A percentile compares a stretch with the other conserved stretches of the same genome.
These are phyloP conservation scores for Lutra lutra DNA, from an alignment of 2,797 vertebrate species.

Conservation along the genomic window DNA sequence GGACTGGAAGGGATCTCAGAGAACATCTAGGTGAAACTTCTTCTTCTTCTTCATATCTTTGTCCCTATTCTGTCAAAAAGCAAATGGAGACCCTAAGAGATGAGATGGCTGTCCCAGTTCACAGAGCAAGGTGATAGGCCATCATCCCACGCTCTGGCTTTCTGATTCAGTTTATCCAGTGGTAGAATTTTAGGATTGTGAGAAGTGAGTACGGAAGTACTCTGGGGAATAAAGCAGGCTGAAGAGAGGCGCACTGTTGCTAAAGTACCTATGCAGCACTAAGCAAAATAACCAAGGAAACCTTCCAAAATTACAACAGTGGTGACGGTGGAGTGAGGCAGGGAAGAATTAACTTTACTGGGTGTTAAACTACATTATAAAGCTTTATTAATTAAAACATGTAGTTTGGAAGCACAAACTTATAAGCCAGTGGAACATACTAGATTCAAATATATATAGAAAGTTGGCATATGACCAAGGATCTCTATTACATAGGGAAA, in stretches of 20 bases:
- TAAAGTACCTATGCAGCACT: not conserved
- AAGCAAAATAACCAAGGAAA: constrained; percentile 37
- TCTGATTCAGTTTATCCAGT: not conserved
- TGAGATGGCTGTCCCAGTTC: not conserved
- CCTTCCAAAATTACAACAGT: not conserved
- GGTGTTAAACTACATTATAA: not conserved
- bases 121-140: not conserved
- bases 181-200: not conserved
- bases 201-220: not conserved
- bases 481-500: not conserved
- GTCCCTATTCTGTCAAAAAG: not conserved
- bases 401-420: not conserved
- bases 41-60: not conserved
- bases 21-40: not conserved
- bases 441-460: not conserved
- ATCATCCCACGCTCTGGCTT: not conserved
- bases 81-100: not conserved
- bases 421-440: not conserved
- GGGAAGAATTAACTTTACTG: not conserved
- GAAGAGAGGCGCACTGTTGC: not conserved
- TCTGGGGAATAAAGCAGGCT: not conserved
- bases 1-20: not conserved
- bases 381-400: not conserved
- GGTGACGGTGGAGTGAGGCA: not conserved
- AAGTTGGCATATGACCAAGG: not conserved